Evolutionary conservation across 92 coral and sea anemone species (phyloP).

Genomic region (Actinostola sp.): DNA sequence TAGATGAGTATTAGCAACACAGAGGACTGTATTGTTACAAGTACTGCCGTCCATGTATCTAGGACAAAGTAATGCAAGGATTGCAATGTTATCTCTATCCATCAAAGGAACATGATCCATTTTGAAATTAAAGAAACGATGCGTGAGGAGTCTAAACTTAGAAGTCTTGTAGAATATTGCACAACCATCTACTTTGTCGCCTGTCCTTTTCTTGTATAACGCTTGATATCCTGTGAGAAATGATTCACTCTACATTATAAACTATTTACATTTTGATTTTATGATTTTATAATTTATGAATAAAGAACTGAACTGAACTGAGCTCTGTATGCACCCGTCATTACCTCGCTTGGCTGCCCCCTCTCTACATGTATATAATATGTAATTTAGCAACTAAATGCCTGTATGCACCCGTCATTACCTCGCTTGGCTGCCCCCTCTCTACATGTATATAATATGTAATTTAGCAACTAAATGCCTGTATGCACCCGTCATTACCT

Average conservation of each 20-base stretch:
- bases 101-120: slow-evolving; percentile 66
- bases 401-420: too few species aligned
- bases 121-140: slow-evolving; percentile 58
- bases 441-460: too few species aligned
- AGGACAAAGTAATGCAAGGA: slow-evolving; percentile 69
- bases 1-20: slow-evolving; percentile 91
- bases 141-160: slow-evolving; percentile 67
- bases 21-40: slow-evolving; percentile 33
- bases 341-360: too few species aligned
- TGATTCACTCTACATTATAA: not conserved
- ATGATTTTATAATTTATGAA: too few species aligned
- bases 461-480: too few species aligned
- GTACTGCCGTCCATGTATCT: slow-evolving; percentile 27
- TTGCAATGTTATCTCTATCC: slow-evolving; percentile 90
- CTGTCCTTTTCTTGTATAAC: slow-evolving; percentile 85
- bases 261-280: too few species aligned
- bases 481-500: too few species aligned
- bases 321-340: too few species aligned
- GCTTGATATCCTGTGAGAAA: slow-evolving; percentile 69
- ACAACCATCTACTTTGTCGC: slow-evolving; percentile 93
- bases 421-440: too few species aligned
- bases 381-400: too few species aligned
- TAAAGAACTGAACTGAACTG: too few species aligned
- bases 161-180: slow-evolving; percentile 79
- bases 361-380: too few species aligned